Evolutionary conservation across 2,888 invertebrate genomes (phyloP), one percentile per base, ranked within the genome.

Genomic region (Andricus quercusramuli): DNA sequence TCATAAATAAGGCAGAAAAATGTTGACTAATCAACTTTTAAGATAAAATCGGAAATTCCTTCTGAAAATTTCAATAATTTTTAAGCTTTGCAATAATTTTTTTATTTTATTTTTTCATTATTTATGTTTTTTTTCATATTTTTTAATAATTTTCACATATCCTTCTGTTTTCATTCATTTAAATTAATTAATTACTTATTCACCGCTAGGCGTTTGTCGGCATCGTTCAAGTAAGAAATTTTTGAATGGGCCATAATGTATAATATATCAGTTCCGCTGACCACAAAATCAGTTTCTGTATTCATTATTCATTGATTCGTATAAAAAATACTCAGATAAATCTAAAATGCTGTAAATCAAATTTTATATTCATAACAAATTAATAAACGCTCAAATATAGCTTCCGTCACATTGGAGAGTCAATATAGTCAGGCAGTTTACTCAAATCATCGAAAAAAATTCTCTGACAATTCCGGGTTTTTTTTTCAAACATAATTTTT

Each of bases 161-260:
- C 37, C 9, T 15, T 70, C 68, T 64, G 80, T 80, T 80, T 81
- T 77, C 22, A 25, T 65, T 81, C 17, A 25, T 68, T 47, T 1
- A 47, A 62, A 22, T 62, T 22, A 62, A 62, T 62, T 22, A 62
- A 62, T 62, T 62, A 62, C 25, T 62, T 62, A 62, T 62, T 62
- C 4, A 62, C 62, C 25, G 62, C 22, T 62, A 25, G 25, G 25
- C 29, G 47, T 51, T 51, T 70, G 70, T 51, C 51, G 70, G 32
- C 70, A 20, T 70, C 51, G 25, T 70, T 70, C 51, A 22, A 70
- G 51, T 29, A 70, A 56, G 20, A 70, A 51, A 44, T 70, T 70
- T 32, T 47, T 22, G 51, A 70, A 70, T 70, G 70, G 44, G 47
- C 44, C 22, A 25, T 62, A 25, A 62, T 51, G 22, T 62, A 62